Evolutionary conservation across 2,888 invertebrate genomes (phyloP).

Genomic region (Oscheius sp.): DNA sequence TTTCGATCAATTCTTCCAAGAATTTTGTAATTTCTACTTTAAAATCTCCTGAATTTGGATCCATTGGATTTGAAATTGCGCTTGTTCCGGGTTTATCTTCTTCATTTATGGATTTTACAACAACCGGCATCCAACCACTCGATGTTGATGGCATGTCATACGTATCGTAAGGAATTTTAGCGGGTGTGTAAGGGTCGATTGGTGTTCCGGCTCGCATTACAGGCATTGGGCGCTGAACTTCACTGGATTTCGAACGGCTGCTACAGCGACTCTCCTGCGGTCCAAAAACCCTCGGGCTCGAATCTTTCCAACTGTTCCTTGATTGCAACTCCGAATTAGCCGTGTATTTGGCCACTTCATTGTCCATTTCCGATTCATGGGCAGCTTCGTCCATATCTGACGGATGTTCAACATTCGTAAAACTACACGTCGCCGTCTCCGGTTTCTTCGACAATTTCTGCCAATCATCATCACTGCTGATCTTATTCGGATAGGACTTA

Average conservation of each 20-base stretch:
- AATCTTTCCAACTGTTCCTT: slow-evolving; percentile 10
- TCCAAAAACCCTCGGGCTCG: slow-evolving; percentile 32
- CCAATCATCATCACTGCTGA: slow-evolving; percentile 48
- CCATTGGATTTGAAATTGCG: slow-evolving; percentile 21
- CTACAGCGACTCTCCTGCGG: slow-evolving; percentile 24
- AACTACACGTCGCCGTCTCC: not conserved
- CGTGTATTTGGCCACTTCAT: slow-evolving; percentile 35
- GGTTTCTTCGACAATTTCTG: slow-evolving; percentile 28
- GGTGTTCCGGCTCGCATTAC: slow-evolving; percentile 12
- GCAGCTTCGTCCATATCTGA: slow-evolving; percentile 7
- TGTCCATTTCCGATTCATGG: slow-evolving; percentile 3
- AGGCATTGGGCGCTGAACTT: slow-evolving; percentile 12
- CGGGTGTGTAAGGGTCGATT: slow-evolving; percentile 6
- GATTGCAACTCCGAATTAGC: slow-evolving; percentile 1
- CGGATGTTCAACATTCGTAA: not conserved
- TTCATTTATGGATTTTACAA: slow-evolving; percentile 42
- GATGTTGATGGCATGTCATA: slow-evolving; percentile 46
- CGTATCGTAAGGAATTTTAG: not conserved
- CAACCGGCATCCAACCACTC: slow-evolving; percentile 49
- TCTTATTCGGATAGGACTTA: slow-evolving; percentile 54
- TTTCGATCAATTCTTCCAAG: slow-evolving; percentile 72
- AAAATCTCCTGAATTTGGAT: slow-evolving; percentile 51
- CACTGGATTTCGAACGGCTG: slow-evolving; percentile 16
- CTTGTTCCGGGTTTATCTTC: not conserved
- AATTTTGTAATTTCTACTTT: slow-evolving; percentile 69